phyloP scores from a whole-genome alignment of 23 tunicate species.

The Halocynthia roretzi region DNA sequence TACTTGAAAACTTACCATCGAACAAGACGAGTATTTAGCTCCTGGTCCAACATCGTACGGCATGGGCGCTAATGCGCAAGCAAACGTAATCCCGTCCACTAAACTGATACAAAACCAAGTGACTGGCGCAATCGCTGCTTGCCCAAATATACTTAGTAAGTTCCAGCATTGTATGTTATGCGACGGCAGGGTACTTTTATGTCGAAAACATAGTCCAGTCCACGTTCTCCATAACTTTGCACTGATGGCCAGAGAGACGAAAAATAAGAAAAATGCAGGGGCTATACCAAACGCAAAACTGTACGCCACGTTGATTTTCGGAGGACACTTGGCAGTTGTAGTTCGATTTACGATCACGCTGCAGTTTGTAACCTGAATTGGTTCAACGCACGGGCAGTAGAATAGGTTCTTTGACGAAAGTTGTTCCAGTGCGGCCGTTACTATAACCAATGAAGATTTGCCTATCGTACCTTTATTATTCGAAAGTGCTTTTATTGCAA shows the following conservation, averaged over 20 bases:
- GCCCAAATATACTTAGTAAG: neutral
- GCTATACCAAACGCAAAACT: constrained; percentile 31
- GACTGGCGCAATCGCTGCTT: constrained; percentile 31
- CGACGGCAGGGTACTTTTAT: neutral
- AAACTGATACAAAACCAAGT: constrained; percentile 39
- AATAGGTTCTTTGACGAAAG: constrained; percentile 1
- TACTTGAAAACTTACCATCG: constrained; percentile 8
- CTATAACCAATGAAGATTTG: constrained; percentile 23
- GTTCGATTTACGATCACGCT: neutral
- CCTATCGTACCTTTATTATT: constrained; percentile 30
- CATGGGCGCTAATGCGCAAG: constrained; percentile 39
- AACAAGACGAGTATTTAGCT: constrained; percentile 15
- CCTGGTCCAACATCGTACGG: constrained; percentile 36
- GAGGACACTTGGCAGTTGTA: constrained; percentile 3
- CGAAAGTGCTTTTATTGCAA: neutral
- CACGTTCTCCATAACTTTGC: constrained; percentile 46
- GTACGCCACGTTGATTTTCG: constrained; percentile 31
- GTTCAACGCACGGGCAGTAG: constrained; percentile 47
- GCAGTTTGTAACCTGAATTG: constrained; percentile 8
- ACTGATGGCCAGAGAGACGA: constrained; percentile 21
- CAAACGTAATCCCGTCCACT: constrained; percentile 38
- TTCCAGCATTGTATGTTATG: constrained; percentile 1
- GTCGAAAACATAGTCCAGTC: constrained; percentile 24
- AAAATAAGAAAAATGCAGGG: constrained; percentile 37
- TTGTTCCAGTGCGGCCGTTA: constrained; percentile 20